Percentiles rank a stretch among this genome's conserved stretches.
phyloP scores from a whole-genome alignment of 2,888 invertebrate genomes.

The Chouioia cunea region DNA sequence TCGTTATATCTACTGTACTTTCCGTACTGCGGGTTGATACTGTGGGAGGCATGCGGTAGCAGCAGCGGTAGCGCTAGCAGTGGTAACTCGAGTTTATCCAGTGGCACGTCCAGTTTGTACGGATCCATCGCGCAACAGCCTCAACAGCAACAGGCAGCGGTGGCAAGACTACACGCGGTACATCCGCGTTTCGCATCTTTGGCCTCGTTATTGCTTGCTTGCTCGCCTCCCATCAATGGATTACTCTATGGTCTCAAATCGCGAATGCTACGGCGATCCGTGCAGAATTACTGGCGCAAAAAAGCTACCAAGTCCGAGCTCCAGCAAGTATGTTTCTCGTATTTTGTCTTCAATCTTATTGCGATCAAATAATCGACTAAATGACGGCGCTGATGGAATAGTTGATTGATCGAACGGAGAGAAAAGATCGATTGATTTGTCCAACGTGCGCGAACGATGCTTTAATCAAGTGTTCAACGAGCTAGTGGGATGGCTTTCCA shows the following conservation, averaged over 20 bases:
- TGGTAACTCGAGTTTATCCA: background rate
- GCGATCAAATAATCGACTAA: too few species aligned
- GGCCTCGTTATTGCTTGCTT: slow-evolving; percentile 77
- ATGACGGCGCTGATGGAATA: too few species aligned
- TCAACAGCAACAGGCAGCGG: background rate
- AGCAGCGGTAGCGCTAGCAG: slow-evolving; percentile 53
- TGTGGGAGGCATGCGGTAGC: slow-evolving; percentile 74
- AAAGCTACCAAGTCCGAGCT: slow-evolving; percentile 84
- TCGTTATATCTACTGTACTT: slow-evolving; percentile 80
- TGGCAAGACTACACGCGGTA: slow-evolving; percentile 43
- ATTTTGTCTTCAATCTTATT: too few species aligned
- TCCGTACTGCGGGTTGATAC: slow-evolving; percentile 79
- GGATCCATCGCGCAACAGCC: slow-evolving; percentile 14
- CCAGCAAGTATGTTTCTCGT: slow-evolving; percentile 70
- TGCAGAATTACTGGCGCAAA: slow-evolving; percentile 83
- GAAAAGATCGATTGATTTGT: too few species aligned
- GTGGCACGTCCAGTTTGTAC: too few species aligned
- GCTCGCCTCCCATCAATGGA: slow-evolving; percentile 82
- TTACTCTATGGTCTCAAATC: slow-evolving; percentile 83
- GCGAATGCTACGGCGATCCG: slow-evolving; percentile 78
- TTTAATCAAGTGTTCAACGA: too few species aligned
- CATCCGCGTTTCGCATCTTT: slow-evolving; percentile 71
- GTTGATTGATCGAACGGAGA: too few species aligned
- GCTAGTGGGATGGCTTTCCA: background rate
- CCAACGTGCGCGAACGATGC: too few species aligned